Evolutionary conservation across 1,140 invertebrate species (phyloP), one percentile per base, ranked within the genome.

Genomic region (Hylaeus volcanicus): DNA sequence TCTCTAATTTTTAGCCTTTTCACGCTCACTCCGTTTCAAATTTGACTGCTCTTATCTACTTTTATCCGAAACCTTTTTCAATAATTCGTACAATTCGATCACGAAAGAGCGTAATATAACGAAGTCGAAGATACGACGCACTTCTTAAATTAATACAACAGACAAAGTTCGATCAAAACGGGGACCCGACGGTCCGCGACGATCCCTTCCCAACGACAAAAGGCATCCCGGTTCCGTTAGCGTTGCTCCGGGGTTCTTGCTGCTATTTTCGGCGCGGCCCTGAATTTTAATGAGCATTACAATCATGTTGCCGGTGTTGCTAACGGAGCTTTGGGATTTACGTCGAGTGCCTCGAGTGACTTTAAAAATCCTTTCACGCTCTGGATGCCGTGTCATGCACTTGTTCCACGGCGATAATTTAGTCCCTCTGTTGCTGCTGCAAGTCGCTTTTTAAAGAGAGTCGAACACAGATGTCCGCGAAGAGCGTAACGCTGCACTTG

Each of bases 201-300:
- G 26, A 26, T 26, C 26, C 26, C 26, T 26, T 26, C 26, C 26
- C 26, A 26, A 26, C 26, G 26, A 51, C 51, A 51, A 51, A 63
- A 63, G 37, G 55, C 14, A 14, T 56, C 55, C 11, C 12, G 48
- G 70, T 6, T 26, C 43, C 39, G 64, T 45, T 69, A 43, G 72
- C 48, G 55, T 37, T 11, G 37, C 43, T 9, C 70, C 45, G 56
- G 48, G 56, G 48, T 71, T 71, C 76, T 63, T 51, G 12, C 41
- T 39, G 48, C 51, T 79, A 79, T 79, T 79, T 79, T 55, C 69
- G 71, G 69, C 60, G 14, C 76, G 63, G 71, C 76, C 69, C 69
- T 79, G 76, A 79, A 79, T 79, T 51, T 79, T 73, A 73, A 72
- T 72, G 76, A 79, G 69, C 56, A 53, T 79, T 64, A 73, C 48